Conservation (phyloP, 2,888 invertebrate genomes). For the Actias luna region DNA sequence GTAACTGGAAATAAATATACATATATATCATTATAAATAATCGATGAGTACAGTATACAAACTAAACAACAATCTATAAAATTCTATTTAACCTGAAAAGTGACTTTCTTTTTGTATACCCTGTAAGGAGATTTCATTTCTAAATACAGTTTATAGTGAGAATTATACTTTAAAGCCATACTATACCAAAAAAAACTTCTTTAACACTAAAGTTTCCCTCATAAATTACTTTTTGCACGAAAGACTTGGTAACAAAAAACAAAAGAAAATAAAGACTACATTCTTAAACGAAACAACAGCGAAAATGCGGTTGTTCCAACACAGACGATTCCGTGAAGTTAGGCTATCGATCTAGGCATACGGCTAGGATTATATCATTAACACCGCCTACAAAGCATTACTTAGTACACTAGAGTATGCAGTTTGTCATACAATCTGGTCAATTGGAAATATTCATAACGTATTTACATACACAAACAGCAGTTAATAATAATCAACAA, state of each 20-base stretch:
- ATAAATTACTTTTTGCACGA: constrained; percentile 30
- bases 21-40: constrained; percentile 1
- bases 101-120: constrained; percentile 65
- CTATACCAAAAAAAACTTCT: constrained; percentile 19
- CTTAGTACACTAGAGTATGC: constrained; percentile 35
- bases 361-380: too few species aligned
- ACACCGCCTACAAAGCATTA: constrained; percentile 39
- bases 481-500: too few species aligned
- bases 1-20: constrained; percentile 53
- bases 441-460: background rate
- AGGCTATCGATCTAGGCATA: constrained; percentile 66
- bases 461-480: background rate
- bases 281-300: constrained; percentile 44
- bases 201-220: constrained; percentile 32
- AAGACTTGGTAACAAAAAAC: constrained; percentile 33
- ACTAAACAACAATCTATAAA: background rate
- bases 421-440: background rate
- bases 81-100: constrained; percentile 56
- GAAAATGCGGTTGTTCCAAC: constrained; percentile 49
- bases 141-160: constrained; percentile 56
- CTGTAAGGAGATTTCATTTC: constrained; percentile 62
- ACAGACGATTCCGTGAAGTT: constrained; percentile 27
- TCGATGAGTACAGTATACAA: constrained; percentile 2
- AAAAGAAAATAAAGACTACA: constrained; percentile 44
- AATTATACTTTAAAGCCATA: constrained; percentile 67